Conservation (phyloP, 2,113 vertebrate genomes). For the Urocitellus parryii region DNA sequence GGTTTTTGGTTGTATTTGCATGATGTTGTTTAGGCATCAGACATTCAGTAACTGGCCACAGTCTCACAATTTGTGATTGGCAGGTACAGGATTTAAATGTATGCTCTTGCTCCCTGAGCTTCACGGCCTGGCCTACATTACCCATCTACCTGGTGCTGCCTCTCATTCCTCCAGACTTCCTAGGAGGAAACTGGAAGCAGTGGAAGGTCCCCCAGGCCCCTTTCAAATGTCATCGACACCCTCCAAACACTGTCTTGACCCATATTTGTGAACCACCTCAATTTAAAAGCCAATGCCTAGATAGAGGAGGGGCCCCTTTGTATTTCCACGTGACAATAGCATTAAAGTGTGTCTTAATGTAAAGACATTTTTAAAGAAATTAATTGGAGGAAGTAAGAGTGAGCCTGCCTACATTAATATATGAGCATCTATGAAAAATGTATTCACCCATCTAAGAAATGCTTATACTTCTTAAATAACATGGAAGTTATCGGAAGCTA, state of each 20-base stretch:
- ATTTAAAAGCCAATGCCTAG: conserved; percentile 8
- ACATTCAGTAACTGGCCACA: background rate
- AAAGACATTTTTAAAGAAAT: conserved; percentile 43
- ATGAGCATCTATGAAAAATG: conserved; percentile 11
- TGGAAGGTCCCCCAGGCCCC: background rate
- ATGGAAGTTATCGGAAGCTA: background rate
- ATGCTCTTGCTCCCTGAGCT: background rate
- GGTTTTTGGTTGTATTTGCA: background rate
- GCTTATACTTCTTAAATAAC: conserved; percentile 35
- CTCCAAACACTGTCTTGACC: background rate
- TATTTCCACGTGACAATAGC: background rate
- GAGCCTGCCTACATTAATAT: background rate
- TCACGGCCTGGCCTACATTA: background rate
- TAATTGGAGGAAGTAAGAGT: conserved; percentile 38
- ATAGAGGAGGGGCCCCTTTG: background rate
- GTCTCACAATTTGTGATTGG: background rate
- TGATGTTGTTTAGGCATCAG: background rate
- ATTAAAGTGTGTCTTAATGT: conserved; percentile 24
- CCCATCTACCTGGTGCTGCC: background rate
- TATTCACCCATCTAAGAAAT: conserved; percentile 46
- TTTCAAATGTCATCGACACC: conserved; percentile 5
- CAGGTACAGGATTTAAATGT: background rate
- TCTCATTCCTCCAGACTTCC: background rate
- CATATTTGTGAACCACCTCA: background rate
- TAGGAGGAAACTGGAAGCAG: background rate